These are phyloP conservation scores for Gisinianus flammeolus DNA, from an alignment of 2,888 invertebrate species.

Conservation along the genomic window DNA sequence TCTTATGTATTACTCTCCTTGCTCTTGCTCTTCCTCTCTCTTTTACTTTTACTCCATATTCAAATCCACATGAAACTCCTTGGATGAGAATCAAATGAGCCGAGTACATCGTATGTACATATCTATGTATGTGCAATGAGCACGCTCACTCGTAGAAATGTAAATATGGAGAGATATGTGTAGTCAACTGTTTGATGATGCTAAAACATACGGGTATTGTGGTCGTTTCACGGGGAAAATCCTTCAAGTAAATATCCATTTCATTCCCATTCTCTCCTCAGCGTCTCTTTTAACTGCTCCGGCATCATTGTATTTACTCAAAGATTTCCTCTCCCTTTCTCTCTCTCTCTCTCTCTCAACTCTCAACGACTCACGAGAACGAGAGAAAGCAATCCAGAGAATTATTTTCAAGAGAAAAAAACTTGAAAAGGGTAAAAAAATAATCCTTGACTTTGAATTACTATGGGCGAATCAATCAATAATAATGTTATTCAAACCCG, in stretches of 20 bases:
- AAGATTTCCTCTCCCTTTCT: background rate
- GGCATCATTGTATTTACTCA: background rate
- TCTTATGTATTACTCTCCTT: background rate
- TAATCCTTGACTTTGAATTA: too few relatives aligned
- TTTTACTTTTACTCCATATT: background rate
- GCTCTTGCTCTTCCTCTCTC: background rate
- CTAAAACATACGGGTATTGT: background rate
- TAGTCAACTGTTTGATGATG: background rate
- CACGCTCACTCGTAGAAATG: background rate
- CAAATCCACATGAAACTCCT: background rate
- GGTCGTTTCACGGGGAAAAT: background rate
- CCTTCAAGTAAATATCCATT: background rate
- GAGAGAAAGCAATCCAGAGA: background rate
- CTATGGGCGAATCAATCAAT: too few relatives aligned
- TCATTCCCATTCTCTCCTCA: background rate
- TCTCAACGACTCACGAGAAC: background rate
- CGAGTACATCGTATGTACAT: background rate
- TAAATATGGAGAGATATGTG: background rate
- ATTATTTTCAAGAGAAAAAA: background rate
- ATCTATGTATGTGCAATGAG: background rate
- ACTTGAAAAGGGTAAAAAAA: too few relatives aligned
- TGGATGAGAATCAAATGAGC: background rate
- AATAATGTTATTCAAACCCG: too few relatives aligned
- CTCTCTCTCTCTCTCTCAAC: background rate
- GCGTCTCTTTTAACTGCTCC: background rate